A percentile compares a stretch with the other conserved stretches of the same genome.
These are phyloP conservation scores for Takifugu rubripes DNA, from an alignment of 2,797 vertebrate genomes.

Conservation along the genomic window DNA sequence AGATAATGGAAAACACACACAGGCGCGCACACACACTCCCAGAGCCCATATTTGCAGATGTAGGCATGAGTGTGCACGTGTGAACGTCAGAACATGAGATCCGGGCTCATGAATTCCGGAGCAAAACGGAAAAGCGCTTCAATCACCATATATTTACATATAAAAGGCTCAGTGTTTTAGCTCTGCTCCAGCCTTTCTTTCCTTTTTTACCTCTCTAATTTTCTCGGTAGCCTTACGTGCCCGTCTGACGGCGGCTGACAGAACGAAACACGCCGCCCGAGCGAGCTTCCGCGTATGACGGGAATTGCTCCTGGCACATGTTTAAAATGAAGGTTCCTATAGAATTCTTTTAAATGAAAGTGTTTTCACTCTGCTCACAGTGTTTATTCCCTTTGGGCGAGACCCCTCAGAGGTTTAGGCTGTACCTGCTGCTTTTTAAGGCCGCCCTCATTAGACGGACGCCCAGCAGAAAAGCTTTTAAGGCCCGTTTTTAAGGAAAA, in stretches of 20 bases:
- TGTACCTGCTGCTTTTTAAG: slow-evolving; percentile 66
- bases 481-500: slow-evolving; percentile 59
- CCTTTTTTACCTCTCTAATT: slow-evolving; percentile 23
- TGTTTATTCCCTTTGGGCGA: slow-evolving; percentile 59
- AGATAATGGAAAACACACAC: background rate
- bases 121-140: background rate
- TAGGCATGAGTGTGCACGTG: background rate
- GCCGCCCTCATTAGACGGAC: slow-evolving; percentile 70
- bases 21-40: background rate
- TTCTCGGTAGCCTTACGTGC: slow-evolving; percentile 23
- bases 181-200: slow-evolving; percentile 9
- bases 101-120: background rate
- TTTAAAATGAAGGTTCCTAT: slow-evolving; percentile 57
- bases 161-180: slow-evolving; percentile 44
- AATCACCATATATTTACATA: slow-evolving; percentile 62
- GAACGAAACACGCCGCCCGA: slow-evolving; percentile 47
- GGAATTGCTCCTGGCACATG: slow-evolving; percentile 57
- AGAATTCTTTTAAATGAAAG: slow-evolving; percentile 54
- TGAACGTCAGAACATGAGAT: background rate
- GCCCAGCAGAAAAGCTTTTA: slow-evolving; percentile 63
- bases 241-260: slow-evolving; percentile 41
- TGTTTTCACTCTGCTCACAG: slow-evolving; percentile 48
- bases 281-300: slow-evolving; percentile 27
- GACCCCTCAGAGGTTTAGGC: slow-evolving; percentile 48
- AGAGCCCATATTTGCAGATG: background rate